phyloP scores from a whole-genome alignment of 1,140 invertebrate species.

The Latrodectus geometricus region DNA sequence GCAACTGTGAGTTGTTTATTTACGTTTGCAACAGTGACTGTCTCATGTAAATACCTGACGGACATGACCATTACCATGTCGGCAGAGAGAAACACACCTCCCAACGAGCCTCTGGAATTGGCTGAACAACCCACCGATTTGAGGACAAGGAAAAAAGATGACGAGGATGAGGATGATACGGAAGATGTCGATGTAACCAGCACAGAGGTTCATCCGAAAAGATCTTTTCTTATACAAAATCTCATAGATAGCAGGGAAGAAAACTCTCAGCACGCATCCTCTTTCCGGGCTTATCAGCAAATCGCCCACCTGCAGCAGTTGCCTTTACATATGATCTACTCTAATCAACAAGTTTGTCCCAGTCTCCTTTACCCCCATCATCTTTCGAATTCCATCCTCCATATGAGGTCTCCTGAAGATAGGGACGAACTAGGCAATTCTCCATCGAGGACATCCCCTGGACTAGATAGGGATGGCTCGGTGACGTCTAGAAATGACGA shows the following conservation, averaged over 20 bases:
- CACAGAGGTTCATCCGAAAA: slow-evolving; percentile 29
- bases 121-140: slow-evolving; percentile 42
- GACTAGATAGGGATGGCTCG: slow-evolving; percentile 6
- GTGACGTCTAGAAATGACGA: slow-evolving; percentile 4
- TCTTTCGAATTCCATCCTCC: slow-evolving; percentile 1
- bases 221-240: slow-evolving; percentile 46
- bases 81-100: slow-evolving; percentile 13
- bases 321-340: neutral
- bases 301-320: neutral
- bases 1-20: neutral
- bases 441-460: slow-evolving; percentile 14
- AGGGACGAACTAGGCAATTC: slow-evolving; percentile 22
- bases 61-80: slow-evolving; percentile 61
- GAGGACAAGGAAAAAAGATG: slow-evolving; percentile 40
- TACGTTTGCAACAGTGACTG: neutral
- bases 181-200: slow-evolving; percentile 48
- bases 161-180: neutral
- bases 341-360: neutral
- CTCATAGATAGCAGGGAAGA: slow-evolving; percentile 39
- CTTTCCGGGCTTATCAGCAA: slow-evolving; percentile 13
- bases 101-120: slow-evolving; percentile 20
- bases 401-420: slow-evolving; percentile 11
- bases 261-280: neutral
- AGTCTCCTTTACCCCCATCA: slow-evolving; percentile 8
- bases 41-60: neutral